These are phyloP conservation scores for Hyppa rectilinea DNA, from an alignment of 2,888 invertebrate genomes.

Conservation along the genomic window DNA sequence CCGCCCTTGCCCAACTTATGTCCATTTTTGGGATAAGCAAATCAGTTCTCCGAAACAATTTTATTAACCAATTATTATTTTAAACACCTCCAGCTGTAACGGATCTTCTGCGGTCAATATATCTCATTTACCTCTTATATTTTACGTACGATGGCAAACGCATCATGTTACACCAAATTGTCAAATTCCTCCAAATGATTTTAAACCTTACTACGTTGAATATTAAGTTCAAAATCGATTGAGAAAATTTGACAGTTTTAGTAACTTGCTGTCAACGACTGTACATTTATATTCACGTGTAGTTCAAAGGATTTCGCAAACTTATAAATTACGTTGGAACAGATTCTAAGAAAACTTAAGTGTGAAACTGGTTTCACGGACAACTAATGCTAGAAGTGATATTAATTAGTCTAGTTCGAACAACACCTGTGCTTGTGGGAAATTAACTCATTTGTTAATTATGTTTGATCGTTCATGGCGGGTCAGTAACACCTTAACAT, in stretches of 20 bases:
- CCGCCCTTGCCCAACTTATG: conserved; percentile 22
- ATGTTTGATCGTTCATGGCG: neutral
- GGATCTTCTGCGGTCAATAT: conserved; percentile 57
- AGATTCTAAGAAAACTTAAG: conserved; percentile 49
- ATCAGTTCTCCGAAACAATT: conserved; percentile 55
- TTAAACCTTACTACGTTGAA: too few species aligned
- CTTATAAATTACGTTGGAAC: conserved; percentile 20
- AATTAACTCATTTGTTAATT: conserved; percentile 30
- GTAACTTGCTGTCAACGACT: too few species aligned
- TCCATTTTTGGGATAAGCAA: conserved; percentile 38
- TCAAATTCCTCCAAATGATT: too few species aligned
- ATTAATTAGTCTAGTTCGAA: conserved; percentile 48
- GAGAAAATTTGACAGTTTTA: too few species aligned
- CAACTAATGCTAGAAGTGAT: conserved; percentile 24
- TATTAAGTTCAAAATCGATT: too few species aligned
- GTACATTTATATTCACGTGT: conserved; percentile 27
- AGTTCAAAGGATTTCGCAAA: conserved; percentile 42
- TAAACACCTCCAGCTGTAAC: conserved; percentile 39
- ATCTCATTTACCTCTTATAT: conserved; percentile 48
- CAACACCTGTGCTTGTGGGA: conserved; percentile 45
- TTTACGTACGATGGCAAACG: too few species aligned
- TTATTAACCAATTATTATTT: conserved; percentile 50
- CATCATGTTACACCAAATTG: too few species aligned
- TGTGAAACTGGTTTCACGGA: conserved; percentile 36
- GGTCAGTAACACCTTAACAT: conserved; percentile 53